Evolutionary conservation across 2,888 invertebrate genomes (phyloP).

Genomic region (Amphipoea lucens): DNA sequence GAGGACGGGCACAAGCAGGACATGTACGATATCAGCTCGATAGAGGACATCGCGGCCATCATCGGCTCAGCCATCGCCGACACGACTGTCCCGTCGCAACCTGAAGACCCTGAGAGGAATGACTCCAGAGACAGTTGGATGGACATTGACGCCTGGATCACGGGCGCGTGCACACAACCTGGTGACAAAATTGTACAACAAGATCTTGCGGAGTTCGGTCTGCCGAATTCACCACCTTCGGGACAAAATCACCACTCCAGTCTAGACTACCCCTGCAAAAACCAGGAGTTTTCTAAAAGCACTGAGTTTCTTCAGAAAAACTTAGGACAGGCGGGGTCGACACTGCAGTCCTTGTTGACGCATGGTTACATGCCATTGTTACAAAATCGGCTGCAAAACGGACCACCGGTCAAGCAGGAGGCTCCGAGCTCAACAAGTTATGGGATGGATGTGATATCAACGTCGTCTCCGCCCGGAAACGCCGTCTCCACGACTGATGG

Average conservation of each 20-base stretch:
- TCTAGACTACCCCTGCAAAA: slow-evolving; percentile 86
- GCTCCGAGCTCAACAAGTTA: slow-evolving; percentile 94
- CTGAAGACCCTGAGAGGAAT: slow-evolving; percentile 93
- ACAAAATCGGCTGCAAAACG: slow-evolving; percentile 95
- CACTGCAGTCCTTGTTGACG: slow-evolving; percentile 94
- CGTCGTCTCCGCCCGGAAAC: slow-evolving; percentile 95
- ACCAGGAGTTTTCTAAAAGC: slow-evolving; percentile 85
- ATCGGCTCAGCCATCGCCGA: slow-evolving; percentile 97
- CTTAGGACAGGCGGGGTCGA: slow-evolving; percentile 91
- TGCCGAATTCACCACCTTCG: slow-evolving; percentile 91
- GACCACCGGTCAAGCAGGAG: slow-evolving; percentile 93
- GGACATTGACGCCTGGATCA: slow-evolving; percentile 96
- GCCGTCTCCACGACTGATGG: slow-evolving; percentile 96
- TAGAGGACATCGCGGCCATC: slow-evolving; percentile 96
- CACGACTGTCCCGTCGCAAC: slow-evolving; percentile 94
- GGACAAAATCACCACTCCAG: slow-evolving; percentile 89
- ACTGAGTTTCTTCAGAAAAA: slow-evolving; percentile 88
- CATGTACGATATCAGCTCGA: slow-evolving; percentile 93
- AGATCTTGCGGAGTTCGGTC: slow-evolving; percentile 92
- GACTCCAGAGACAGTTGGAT: slow-evolving; percentile 96
- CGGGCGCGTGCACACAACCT: slow-evolving; percentile 93
- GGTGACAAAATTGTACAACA: slow-evolving; percentile 92
- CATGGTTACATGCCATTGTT: slow-evolving; percentile 95
- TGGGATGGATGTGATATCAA: slow-evolving; percentile 92
- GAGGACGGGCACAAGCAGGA: slow-evolving; percentile 90